Conservation (phyloP, 2,888 invertebrate species). For the Tetranychus piercei region DNA sequence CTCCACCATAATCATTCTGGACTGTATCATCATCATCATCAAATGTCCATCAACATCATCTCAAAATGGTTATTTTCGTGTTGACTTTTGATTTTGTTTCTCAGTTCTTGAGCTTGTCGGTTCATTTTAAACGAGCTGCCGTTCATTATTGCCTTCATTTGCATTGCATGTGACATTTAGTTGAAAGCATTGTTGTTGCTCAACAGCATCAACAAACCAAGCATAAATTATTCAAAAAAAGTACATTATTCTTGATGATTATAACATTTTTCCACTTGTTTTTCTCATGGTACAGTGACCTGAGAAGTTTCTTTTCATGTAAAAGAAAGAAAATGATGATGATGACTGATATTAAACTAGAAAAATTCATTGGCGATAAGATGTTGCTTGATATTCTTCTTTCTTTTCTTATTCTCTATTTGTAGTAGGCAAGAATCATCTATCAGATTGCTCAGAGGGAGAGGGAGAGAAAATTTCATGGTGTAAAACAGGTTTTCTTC, state of each 20-base stretch:
- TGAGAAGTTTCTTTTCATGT: neutral
- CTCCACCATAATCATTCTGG: too few relatives aligned
- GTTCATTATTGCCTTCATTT: neutral
- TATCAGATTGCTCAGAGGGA: neutral
- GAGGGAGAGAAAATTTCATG: neutral
- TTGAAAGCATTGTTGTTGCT: neutral
- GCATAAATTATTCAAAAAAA: neutral
- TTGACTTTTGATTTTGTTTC: neutral
- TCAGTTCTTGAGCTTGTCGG: neutral
- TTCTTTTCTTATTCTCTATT: neutral
- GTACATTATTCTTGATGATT: neutral
- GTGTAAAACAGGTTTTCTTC: neutral
- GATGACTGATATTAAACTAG: neutral
- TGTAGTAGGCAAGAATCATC: neutral
- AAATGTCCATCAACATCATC: too few relatives aligned
- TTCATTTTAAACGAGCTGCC: neutral
- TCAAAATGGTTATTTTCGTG: too few relatives aligned
- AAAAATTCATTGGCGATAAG: neutral
- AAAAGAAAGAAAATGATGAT: neutral
- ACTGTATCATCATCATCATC: too few relatives aligned
- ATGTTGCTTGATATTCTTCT: neutral
- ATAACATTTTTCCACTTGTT: neutral
- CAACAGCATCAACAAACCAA: neutral
- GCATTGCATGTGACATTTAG: neutral
- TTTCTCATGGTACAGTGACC: neutral